Percentiles rank a stretch among this genome's conserved stretches.
These are phyloP conservation scores for Argentina silus DNA, from an alignment of 2,797 vertebrate genomes.

Conservation along the genomic window DNA sequence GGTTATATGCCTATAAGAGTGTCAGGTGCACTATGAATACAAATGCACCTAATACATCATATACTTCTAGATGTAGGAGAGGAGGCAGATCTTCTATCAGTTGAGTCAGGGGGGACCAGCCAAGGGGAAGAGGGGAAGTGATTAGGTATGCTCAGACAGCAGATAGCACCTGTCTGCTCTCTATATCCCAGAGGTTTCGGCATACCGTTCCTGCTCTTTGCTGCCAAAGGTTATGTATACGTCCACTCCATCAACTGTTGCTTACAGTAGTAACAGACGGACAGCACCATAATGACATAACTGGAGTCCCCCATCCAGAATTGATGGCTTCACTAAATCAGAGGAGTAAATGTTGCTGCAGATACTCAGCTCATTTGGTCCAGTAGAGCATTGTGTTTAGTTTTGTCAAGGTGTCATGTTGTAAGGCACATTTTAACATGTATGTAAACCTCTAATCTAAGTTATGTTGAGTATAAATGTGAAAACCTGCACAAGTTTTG, in stretches of 20 bases:
- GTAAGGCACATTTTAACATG: too few relatives aligned
- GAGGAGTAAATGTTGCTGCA: too few relatives aligned
- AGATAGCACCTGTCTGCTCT: conserved; percentile 3
- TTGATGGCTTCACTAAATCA: neutral
- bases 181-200: neutral
- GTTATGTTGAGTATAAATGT: too few relatives aligned
- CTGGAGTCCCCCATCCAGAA: neutral
- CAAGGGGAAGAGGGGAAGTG: neutral
- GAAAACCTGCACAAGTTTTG: too few relatives aligned
- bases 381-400: too few relatives aligned
- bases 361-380: too few relatives aligned
- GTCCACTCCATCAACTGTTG: neutral
- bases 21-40: conserved; percentile 17
- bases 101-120: neutral
- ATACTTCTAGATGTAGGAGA: neutral
- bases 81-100: neutral
- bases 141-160: neutral
- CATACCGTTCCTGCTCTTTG: neutral
- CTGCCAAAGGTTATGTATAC: neutral
- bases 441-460: too few relatives aligned
- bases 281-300: neutral
- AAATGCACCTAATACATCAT: conserved; percentile 26
- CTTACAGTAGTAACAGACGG: neutral
- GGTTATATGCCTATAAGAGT: neutral
- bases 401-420: too few relatives aligned